These are phyloP conservation scores for Danaus melanippus DNA, from an alignment of 1,140 invertebrate genomes.

Conservation along the genomic window DNA sequence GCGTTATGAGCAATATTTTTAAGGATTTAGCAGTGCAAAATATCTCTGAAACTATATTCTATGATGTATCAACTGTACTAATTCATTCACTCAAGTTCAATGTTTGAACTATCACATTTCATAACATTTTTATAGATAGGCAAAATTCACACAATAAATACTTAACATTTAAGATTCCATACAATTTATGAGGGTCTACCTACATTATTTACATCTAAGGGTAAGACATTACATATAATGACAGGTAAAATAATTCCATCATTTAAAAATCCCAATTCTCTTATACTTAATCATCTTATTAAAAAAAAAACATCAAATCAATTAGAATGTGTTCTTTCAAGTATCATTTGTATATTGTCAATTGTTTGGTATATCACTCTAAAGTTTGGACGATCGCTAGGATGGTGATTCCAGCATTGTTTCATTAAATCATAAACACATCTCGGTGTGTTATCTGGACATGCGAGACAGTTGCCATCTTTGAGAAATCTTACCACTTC, in stretches of 20 bases:
- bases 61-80: slow-evolving; percentile 4
- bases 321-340: slow-evolving; percentile 67
- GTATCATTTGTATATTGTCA: slow-evolving; percentile 76
- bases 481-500: slow-evolving; percentile 95
- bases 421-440: slow-evolving; percentile 95
- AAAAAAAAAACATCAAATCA: slow-evolving; percentile 18
- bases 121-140: slow-evolving; percentile 2
- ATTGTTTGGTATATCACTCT: slow-evolving; percentile 80
- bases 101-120: too few species aligned
- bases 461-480: slow-evolving; percentile 88
- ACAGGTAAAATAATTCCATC: slow-evolving; percentile 19
- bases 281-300: slow-evolving; percentile 3
- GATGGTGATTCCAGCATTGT: slow-evolving; percentile 91
- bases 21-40: slow-evolving; percentile 13
- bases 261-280: slow-evolving; percentile 3
- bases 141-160: slow-evolving; percentile 21
- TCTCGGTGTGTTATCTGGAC: slow-evolving; percentile 92
- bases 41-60: slow-evolving; percentile 10
- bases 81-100: too few species aligned
- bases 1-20: slow-evolving; percentile 7
- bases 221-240: slow-evolving; percentile 20
- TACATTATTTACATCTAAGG: slow-evolving; percentile 29
- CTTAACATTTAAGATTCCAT: slow-evolving; percentile 19
- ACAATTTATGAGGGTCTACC: slow-evolving; percentile 19
- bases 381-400: slow-evolving; percentile 88